phyloP scores from a whole-genome alignment of 1,140 invertebrate genomes.

The Pemphigus obesinymphae region DNA sequence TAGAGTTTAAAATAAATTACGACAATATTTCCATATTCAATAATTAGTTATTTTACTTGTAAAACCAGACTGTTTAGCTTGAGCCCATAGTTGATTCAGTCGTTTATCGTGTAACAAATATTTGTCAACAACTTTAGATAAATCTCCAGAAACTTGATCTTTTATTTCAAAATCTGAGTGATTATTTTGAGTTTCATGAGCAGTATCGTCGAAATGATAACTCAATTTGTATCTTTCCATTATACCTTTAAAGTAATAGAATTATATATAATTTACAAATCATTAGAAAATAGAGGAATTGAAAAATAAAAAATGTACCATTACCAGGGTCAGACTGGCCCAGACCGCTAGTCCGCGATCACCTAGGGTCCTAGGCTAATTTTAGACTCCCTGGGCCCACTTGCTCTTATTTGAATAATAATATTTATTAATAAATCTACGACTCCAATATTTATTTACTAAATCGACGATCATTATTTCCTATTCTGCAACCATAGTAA shows the following conservation, averaged over 20 bases:
- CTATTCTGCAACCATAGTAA: too few species aligned
- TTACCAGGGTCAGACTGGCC: too few species aligned
- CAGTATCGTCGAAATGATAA: slow-evolving; percentile 71
- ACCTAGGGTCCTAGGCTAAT: too few species aligned
- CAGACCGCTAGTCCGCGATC: too few species aligned
- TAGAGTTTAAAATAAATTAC: slow-evolving; percentile 42
- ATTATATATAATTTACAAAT: too few species aligned
- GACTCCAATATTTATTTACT: too few species aligned
- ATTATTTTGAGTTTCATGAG: slow-evolving; percentile 56
- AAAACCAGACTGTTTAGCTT: slow-evolving; percentile 80
- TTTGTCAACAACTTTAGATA: slow-evolving; percentile 55
- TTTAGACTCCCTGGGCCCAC: too few species aligned
- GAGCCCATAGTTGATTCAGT: slow-evolving; percentile 82
- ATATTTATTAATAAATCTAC: too few species aligned
- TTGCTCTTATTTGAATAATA: too few species aligned
- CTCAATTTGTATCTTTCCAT: slow-evolving; percentile 75
- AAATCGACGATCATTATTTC: too few species aligned
- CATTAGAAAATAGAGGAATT: too few species aligned
- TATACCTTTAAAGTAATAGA: slow-evolving; percentile 55
- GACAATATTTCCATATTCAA: not conserved
- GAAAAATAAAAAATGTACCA: too few species aligned
- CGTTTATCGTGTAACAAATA: slow-evolving; percentile 84
- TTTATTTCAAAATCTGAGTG: slow-evolving; percentile 58
- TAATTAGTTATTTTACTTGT: slow-evolving; percentile 53
- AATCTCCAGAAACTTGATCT: slow-evolving; percentile 44